Percentiles rank a stretch among this genome's conserved stretches.
Conservation (phyloP, 2,888 invertebrate genomes). For the Ophioninae sp. region DNA sequence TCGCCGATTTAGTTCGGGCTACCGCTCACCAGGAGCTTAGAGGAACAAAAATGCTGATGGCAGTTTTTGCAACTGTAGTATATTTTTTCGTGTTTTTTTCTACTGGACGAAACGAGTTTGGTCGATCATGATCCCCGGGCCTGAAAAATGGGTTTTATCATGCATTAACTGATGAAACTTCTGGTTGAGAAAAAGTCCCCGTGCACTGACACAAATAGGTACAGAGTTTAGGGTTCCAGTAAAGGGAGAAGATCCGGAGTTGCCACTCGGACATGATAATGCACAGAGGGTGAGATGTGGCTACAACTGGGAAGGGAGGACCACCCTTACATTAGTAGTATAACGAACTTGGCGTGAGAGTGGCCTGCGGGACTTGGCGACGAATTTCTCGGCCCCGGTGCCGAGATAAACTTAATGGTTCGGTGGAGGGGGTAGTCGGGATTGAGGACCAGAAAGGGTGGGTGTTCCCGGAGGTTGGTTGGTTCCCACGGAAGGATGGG, state of each 20-base stretch:
- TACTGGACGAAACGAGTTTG: no score
- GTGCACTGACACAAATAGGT: no score
- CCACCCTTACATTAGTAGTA: slow-evolving; percentile 23
- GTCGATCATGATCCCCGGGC: no score
- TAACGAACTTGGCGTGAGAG: slow-evolving; percentile 63
- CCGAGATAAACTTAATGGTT: slow-evolving; percentile 78
- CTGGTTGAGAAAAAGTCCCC: no score
- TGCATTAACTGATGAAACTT: no score
- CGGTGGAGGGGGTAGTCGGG: slow-evolving; percentile 53
- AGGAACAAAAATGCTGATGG: no score
- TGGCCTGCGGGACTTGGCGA: slow-evolving; percentile 64
- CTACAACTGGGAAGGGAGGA: slow-evolving; percentile 24
- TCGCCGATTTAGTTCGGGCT: no score
- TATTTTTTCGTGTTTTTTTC: no score
- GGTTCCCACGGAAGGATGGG: background rate
- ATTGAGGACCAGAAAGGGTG: background rate
- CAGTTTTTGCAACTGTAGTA: no score
- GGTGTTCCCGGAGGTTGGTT: no score
- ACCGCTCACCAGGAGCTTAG: no score
- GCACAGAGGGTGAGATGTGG: slow-evolving; percentile 19
- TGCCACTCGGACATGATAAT: slow-evolving; percentile 19
- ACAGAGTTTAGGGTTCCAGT: background rate
- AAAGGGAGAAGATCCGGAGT: background rate
- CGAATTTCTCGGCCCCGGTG: slow-evolving; percentile 66
- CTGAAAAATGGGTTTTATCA: no score